Percentiles rank a stretch among this genome's conserved stretches.
Evolutionary conservation across 2,888 invertebrate species (phyloP).

Genomic region (Macrosoma leucophasiata): DNA sequence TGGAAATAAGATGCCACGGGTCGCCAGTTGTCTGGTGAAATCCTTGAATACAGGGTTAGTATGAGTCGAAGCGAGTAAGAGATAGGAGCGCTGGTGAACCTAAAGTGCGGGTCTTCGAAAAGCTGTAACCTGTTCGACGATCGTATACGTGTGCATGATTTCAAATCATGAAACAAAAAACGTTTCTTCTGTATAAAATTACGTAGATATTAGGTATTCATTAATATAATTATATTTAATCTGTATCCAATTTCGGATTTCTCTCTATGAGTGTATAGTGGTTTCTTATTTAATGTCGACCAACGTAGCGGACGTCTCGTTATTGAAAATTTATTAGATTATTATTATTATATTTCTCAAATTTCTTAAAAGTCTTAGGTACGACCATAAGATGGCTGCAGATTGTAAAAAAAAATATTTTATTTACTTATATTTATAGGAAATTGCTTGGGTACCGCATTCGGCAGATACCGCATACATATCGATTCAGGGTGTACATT

Average conservation of each 20-base stretch:
- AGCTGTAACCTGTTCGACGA: conserved; percentile 55
- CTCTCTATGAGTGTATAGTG: conserved; percentile 76
- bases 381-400: conserved; percentile 74
- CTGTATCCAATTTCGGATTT: conserved; percentile 74
- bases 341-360: conserved; percentile 63
- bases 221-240: conserved; percentile 73
- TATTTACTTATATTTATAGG: conserved; percentile 68
- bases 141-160: conserved; percentile 74
- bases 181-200: conserved; percentile 69
- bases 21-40: conserved; percentile 29
- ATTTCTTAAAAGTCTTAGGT: conserved; percentile 57
- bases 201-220: conserved; percentile 68
- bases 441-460: conserved; percentile 61
- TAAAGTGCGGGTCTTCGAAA: conserved; percentile 62
- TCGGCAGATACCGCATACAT: conserved; percentile 51
- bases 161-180: conserved; percentile 66
- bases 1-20: conserved; percentile 33
- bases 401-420: conserved; percentile 69
- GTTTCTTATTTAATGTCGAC: conserved; percentile 74
- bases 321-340: conserved; percentile 74
- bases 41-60: conserved; percentile 60
- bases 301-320: conserved; percentile 73
- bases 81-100: conserved; percentile 45
- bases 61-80: conserved; percentile 41
- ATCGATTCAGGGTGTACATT: conserved; percentile 60